Base-by-base conservation (phyloP, 1,140 invertebrate genomes). In the Caenorhabditis remanei region DNA sequence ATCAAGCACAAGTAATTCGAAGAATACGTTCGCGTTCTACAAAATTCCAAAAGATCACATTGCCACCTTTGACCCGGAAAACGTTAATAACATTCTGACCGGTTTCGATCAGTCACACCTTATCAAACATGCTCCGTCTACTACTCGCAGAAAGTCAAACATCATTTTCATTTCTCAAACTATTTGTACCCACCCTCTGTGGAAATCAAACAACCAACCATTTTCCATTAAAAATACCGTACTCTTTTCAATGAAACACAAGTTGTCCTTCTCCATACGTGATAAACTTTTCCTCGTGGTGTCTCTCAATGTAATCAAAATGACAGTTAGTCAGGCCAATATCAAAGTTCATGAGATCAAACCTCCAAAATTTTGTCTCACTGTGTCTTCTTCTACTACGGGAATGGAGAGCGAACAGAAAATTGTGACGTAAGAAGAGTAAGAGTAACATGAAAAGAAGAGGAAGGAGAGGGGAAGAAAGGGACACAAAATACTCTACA, bases 271-370 rank as follows among this genome's bases (percentile, higher is more conserved):
- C 11, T 65, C 40, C 32, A 6, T 65, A 11, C 16, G 56, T 58
- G 56, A 58, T 58, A 58, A 58, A 58, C 9, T 40, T 65, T n/a
- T 21, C 56, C 56, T 61, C 56, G 56, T 61, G 56, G 14, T 40
- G 21, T 65, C 13, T 40, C 24, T 32, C 13, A 32, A 32, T 32
- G 21, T 65, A 40, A 65, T 40, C 61, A 40, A 65, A 1, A 11
- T 65, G 9, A n/a, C 16, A 19, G 6, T 21, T n/a, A 8, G 11
- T 58, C 56, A 8, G 2, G n/a, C 16, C 56, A 21, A 65, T 65
- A 65, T 65, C 61, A 65, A 65, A 65, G 61, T 65, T 65, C 61
- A 65, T 40, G 21, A 65, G 61, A 65, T 65, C 61, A 65, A 65
- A 65, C 61, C 61, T 40, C 24, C 61, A 65, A 65, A 65, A 40